Base-by-base conservation (phyloP, 92 coral and sea anemone species). In the Parazoanthus darwini region DNA sequence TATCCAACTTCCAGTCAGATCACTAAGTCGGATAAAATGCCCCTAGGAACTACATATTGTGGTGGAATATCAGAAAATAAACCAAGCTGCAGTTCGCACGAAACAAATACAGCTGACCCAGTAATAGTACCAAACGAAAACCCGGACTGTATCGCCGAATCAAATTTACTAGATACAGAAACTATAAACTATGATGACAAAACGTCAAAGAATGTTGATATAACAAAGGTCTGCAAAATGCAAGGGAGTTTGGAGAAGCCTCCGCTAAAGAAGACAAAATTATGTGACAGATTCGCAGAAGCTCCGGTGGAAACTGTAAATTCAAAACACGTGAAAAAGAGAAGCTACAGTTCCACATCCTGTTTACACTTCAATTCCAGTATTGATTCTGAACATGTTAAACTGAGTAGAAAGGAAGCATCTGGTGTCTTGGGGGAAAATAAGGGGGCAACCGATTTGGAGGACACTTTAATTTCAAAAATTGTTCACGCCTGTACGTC, bases 1-100 rank as follows among this genome's bases (percentile, higher is more conserved):
- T 88, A 93, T 80, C 93, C 98, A 36, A 81, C 80, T 4, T 48
- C 90, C 23, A 88, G 87, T 58, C 90, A 77, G 63, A 78, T 86
- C 20, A 22, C 70, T 22, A 81, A 86, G 29, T 25, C 65, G 36
- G 74, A 76, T 48, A 78, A 79, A 65, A 22, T 22, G 6, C 56
- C 44, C 23, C 4, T 13, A 80, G 68, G 76, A 76, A 76, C 39
- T 2, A 5, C 79, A 39, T 22, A 5, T 38, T 46, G 25, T 44
- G 79, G 44, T 35, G 22, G 26, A 70, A 48, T 70, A 84, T 71
- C 87, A 35, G 79, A 84, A 33, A 50, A 8, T 20, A 72, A 72
- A 48, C 23, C 78, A 43, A 70, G 75, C 15, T 26, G 8, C 20
- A n/a, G 78, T 50, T 25, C 22, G 33, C 59, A 26, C 29, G 77